Evolutionary conservation across 1,140 invertebrate genomes (phyloP).

Genomic region (Rhopalosiphum maidis): DNA sequence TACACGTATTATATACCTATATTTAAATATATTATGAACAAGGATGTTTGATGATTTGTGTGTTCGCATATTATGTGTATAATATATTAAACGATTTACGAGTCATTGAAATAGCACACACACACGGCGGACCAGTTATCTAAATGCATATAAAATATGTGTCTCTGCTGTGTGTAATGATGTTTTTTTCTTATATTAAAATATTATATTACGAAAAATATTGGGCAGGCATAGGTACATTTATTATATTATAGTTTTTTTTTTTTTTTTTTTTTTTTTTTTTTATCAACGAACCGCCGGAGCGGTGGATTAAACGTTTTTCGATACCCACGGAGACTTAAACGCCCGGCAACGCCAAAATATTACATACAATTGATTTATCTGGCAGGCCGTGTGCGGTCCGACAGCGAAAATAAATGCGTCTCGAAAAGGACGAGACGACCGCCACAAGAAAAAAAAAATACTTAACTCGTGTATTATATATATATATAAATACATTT

Average conservation of each 20-base stretch:
- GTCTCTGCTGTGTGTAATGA: background rate
- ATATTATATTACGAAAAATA: background rate
- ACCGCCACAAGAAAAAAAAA: background rate
- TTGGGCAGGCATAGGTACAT: background rate
- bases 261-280: slow-evolving; percentile 18
- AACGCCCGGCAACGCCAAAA: slow-evolving; percentile 53
- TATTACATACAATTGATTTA: slow-evolving; percentile 53
- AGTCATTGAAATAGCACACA: background rate
- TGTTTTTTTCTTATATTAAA: background rate
- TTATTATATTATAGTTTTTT: background rate
- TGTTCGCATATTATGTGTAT: background rate
- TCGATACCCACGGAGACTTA: slow-evolving; percentile 53
- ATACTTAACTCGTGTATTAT: background rate
- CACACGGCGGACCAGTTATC: background rate
- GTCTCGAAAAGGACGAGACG: slow-evolving; percentile 7
- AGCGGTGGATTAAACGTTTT: slow-evolving; percentile 20
- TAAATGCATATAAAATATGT: background rate
- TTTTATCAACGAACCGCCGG: background rate
- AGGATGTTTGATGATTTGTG: background rate
- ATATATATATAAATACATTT: background rate
- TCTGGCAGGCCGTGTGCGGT: slow-evolving; percentile 24
- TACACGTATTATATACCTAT: background rate
- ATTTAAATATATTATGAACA: background rate
- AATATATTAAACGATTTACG: slow-evolving; percentile 36
- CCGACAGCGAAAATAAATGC: slow-evolving; percentile 30